Conservation (phyloP, 2,888 invertebrate species). For the Blastobasis lacticolella region DNA sequence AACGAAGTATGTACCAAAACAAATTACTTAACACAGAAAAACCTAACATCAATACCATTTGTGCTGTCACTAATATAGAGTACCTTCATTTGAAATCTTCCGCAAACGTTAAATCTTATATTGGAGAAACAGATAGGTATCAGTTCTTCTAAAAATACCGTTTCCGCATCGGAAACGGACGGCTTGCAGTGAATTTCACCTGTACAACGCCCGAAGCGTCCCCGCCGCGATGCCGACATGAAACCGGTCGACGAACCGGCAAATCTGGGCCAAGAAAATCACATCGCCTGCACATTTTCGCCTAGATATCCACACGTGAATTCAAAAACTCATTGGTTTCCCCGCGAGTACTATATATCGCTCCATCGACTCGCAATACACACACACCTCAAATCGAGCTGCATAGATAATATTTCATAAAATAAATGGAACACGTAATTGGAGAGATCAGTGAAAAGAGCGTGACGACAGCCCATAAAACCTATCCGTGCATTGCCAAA, state of each 20-base stretch:
- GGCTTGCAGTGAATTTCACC: slow-evolving; percentile 50
- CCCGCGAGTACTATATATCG: no score
- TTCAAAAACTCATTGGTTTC: slow-evolving; percentile 8
- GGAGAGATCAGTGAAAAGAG: slow-evolving; percentile 27
- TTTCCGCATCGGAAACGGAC: slow-evolving; percentile 39
- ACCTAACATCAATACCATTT: no score
- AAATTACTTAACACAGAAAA: no score
- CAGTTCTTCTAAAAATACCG: slow-evolving; percentile 44
- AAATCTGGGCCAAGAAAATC: slow-evolving; percentile 60
- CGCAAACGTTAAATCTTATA: no score
- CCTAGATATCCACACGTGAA: slow-evolving; percentile 25
- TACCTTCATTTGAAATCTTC: no score
- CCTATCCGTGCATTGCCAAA: slow-evolving; percentile 28
- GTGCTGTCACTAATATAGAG: no score
- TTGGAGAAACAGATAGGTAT: no score
- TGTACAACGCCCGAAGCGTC: slow-evolving; percentile 47
- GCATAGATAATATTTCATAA: no score
- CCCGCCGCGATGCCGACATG: slow-evolving; percentile 33
- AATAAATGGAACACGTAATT: slow-evolving; percentile 17
- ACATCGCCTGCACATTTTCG: slow-evolving; percentile 44
- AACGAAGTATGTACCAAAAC: no score
- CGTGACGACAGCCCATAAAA: slow-evolving; percentile 34
- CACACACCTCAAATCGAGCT: no score
- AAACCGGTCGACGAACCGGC: slow-evolving; percentile 65
- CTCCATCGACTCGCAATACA: no score